Percentiles rank a stretch among this genome's conserved stretches.
phyloP scores from a whole-genome alignment of 2,113 vertebrate genomes.

The Seriola rivoliana region DNA sequence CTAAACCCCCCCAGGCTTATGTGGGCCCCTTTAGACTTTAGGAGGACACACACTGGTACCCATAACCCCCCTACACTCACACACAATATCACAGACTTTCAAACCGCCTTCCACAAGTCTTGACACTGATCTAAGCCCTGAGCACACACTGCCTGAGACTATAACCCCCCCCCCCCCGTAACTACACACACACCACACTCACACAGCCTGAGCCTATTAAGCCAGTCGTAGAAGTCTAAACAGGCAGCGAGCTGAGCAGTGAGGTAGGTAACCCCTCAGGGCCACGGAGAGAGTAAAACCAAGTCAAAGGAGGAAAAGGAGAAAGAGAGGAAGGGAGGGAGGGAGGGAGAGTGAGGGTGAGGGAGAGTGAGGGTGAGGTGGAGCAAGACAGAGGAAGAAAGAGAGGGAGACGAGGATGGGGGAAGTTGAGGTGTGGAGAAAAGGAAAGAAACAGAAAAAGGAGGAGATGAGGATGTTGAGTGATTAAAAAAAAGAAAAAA shows the following conservation, averaged over 20 bases:
- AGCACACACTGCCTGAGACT: conserved; percentile 64
- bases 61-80: conserved; percentile 35
- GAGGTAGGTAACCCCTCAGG: conserved; percentile 78
- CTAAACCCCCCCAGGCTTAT: conserved; percentile 74
- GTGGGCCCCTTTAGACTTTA: conserved; percentile 72
- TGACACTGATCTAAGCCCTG: conserved; percentile 66
- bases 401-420: conserved; percentile 6
- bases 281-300: conserved; percentile 62
- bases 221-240: conserved; percentile 74
- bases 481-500: conserved; percentile 54
- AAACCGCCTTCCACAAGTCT: conserved; percentile 56
- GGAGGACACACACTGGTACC: conserved; percentile 55
- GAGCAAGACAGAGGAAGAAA: conserved; percentile 13
- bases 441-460: conserved; percentile 30
- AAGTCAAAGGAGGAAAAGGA: conserved; percentile 46
- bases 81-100: conserved; percentile 53
- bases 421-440: conserved; percentile 21
- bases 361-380: conserved; percentile 15
- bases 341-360: neutral
- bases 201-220: conserved; percentile 75
- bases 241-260: conserved; percentile 74
- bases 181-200: conserved; percentile 52
- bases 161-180: conserved; percentile 58
- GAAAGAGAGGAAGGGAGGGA: neutral
- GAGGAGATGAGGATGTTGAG: conserved; percentile 46